A percentile compares a stretch with the other conserved stretches of the same genome.
Conservation (phyloP, 2,888 invertebrate species). For the Drosophila parthenogenetica region DNA sequence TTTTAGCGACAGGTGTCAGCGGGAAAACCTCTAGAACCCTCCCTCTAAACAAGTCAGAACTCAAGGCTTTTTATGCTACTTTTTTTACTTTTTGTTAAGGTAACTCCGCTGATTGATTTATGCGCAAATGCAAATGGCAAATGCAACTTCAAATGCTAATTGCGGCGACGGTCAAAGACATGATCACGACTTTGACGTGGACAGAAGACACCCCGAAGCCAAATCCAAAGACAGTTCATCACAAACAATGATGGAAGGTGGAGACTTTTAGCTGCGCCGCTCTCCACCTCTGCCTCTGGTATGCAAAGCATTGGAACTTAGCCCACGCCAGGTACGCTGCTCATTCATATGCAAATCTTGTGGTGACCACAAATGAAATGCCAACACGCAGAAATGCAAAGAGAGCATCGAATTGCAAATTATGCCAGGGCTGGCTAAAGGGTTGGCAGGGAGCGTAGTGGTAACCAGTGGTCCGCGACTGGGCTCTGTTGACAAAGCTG, state of each 20-base stretch:
- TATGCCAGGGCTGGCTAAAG: constrained; percentile 44
- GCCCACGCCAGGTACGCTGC: constrained; percentile 19
- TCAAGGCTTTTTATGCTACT: constrained; percentile 32
- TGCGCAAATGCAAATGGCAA: constrained; percentile 76
- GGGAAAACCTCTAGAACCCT: constrained; percentile 3
- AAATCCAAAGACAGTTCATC: constrained; percentile 69
- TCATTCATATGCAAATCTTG: constrained; percentile 80
- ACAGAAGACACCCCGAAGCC: constrained; percentile 39
- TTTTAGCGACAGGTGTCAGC: constrained; percentile 36
- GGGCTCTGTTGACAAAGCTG: constrained; percentile 64
- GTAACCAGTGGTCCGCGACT: constrained; percentile 15
- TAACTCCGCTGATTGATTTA: constrained; percentile 60
- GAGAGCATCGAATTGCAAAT: constrained; percentile 80
- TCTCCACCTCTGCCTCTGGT: not conserved
- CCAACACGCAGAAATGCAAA: constrained; percentile 80
- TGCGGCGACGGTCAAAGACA: constrained; percentile 77
- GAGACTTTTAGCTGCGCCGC: constrained; percentile 9
- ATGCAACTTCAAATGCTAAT: constrained; percentile 80
- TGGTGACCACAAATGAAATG: constrained; percentile 76
- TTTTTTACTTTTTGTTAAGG: constrained; percentile 19
- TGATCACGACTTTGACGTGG: constrained; percentile 41
- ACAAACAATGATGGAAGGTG: constrained; percentile 59
- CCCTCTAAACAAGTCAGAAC: constrained; percentile 14
- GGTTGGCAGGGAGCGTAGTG: not conserved
- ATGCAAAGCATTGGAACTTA: constrained; percentile 3